These are phyloP conservation scores for Notoglanidium macrostoma DNA, from an alignment of 2,797 vertebrate genomes.

Conservation along the genomic window DNA sequence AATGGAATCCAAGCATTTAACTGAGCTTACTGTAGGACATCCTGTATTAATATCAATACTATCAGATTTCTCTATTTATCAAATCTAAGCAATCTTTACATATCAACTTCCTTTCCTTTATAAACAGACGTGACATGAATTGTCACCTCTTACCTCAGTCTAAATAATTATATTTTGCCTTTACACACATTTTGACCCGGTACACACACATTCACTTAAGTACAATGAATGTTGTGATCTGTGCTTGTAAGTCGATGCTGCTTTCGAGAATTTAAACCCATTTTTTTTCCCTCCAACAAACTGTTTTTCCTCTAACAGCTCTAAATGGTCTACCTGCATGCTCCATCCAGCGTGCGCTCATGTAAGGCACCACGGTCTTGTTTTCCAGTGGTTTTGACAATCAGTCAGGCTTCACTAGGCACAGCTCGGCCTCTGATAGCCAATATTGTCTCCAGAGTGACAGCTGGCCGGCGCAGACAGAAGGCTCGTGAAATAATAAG, in stretches of 20 bases:
- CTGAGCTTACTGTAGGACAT: not conserved
- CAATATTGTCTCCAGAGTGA: conserved; percentile 59
- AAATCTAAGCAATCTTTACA: not conserved
- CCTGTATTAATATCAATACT: not conserved
- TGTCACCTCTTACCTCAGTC: too few relatives aligned
- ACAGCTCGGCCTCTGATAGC: conserved; percentile 51
- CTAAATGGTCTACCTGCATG: conserved; percentile 22
- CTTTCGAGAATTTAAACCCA: not conserved
- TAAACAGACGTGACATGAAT: not conserved
- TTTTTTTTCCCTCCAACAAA: not conserved
- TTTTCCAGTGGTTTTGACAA: conserved; percentile 53
- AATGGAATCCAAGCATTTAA: not conserved
- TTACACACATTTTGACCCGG: not conserved
- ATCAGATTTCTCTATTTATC: not conserved
- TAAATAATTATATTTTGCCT: too few relatives aligned
- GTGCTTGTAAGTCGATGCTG: not conserved
- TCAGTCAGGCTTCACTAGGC: conserved; percentile 53
- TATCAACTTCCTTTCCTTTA: not conserved
- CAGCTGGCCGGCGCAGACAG: conserved; percentile 46
- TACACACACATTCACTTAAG: not conserved
- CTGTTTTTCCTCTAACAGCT: conserved; percentile 34
- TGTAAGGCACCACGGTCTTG: conserved; percentile 35
- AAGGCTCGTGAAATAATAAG: conserved; percentile 45
- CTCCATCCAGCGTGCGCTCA: not conserved
- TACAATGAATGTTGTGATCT: not conserved